Evolutionary conservation across 2,113 vertebrate genomes (phyloP), one percentile per base, ranked within the genome.

Genomic region (Pseudolaguvia tuberculata): DNA sequence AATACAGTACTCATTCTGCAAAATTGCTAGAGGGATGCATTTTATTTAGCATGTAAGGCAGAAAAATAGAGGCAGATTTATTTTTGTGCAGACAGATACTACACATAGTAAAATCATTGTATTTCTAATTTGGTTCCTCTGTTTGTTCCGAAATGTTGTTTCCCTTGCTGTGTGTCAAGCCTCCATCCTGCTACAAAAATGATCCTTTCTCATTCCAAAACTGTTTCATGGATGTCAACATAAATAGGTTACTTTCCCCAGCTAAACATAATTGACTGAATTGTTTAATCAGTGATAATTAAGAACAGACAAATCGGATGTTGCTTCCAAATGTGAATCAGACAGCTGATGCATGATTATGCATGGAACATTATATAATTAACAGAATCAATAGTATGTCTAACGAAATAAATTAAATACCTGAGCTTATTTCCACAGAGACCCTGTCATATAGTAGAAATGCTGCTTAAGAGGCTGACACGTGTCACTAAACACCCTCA

Each of bases 201-300:
- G 21, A 45, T 45, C 35, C n/a, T 47, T 65, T 25, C 21, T 10
- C 42, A 25, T 25, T 10, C 42, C 48, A 65, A 47, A n/a, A 23
- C n/a, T 23, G 62, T 47, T 47, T 25, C 13, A 6, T 25, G 42
- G 62, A 65, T 65, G 62, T 47, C 42, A 47, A 48, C 13, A 65
- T 65, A 48, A 25, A 48, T 47, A 23, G 5, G 14, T 45, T 65
- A 65, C 42, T 25, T n/a, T 62, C 5, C 42, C 42, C 62, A 65
- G 21, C 42, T 65, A 47, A 25, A 65, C 14, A 25, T 47, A 48
- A 65, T 25, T 45, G 39, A 65, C 61, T 48, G 62, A 47, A 65
- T 65, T 25, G 62, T 47, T 65, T 47, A 47, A 47, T 65, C n/a
- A 47, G 62, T 65, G 62, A 65, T 65, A 48, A 65, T 65, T 65